Conservation (phyloP, 2,888 invertebrate species). For the Drosophila mettleri region DNA sequence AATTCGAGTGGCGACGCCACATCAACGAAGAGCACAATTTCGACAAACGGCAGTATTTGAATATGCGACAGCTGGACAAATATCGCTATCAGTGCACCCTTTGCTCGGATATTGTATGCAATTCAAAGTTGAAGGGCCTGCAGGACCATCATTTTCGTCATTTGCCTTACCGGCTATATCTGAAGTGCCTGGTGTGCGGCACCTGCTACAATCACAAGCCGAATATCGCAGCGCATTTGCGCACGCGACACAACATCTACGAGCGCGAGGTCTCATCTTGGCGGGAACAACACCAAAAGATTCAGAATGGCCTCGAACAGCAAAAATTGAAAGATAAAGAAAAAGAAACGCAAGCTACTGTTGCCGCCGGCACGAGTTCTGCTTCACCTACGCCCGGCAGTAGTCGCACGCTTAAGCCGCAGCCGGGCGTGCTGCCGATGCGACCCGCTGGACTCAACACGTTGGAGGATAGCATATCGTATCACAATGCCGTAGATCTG, state of each 20-base stretch:
- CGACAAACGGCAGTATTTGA: conserved; percentile 77
- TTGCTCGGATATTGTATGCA: conserved; percentile 78
- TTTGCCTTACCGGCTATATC: conserved; percentile 76
- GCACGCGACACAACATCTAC: conserved; percentile 78
- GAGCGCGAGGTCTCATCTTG: conserved; percentile 57
- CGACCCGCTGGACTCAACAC: conserved; percentile 77
- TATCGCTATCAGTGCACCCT: conserved; percentile 78
- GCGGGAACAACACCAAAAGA: conserved; percentile 43
- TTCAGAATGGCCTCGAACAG: conserved; percentile 29
- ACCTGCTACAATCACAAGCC: conserved; percentile 83
- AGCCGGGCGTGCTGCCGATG: conserved; percentile 50
- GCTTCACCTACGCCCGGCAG: conserved; percentile 36
- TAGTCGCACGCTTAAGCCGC: conserved; percentile 53
- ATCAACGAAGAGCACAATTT: conserved; percentile 81
- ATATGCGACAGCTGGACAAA: conserved; percentile 79
- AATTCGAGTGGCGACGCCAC: conserved; percentile 81
- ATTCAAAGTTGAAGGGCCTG: conserved; percentile 80
- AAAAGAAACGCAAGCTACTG: conserved; percentile 1
- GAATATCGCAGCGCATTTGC: conserved; percentile 79
- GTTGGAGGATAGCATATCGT: conserved; percentile 80
- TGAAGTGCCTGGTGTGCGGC: conserved; percentile 80
- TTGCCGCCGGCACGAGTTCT: conserved; percentile 22
- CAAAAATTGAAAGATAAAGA: conserved; percentile 18
- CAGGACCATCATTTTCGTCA: conserved; percentile 83
- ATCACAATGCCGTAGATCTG: conserved; percentile 81